Evolutionary conservation across 2,113 vertebrate species (phyloP).

Genomic region (Oceanodroma tethys): DNA sequence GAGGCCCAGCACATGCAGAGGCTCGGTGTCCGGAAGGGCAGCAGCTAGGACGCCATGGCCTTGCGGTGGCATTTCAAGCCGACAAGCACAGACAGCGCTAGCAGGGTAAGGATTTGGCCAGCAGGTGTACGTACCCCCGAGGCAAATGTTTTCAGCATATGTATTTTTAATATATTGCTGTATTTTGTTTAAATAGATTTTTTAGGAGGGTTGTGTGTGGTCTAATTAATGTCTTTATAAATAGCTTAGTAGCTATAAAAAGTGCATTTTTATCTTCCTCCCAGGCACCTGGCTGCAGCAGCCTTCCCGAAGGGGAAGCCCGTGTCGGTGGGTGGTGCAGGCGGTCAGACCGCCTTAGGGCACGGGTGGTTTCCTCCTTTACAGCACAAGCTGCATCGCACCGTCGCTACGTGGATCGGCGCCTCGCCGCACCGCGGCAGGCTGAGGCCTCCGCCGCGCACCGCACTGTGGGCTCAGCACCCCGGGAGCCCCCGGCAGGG

Average conservation of each 20-base stretch:
- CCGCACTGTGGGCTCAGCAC: fast-evolving
- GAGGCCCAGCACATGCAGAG: neutral
- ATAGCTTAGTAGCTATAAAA: neutral
- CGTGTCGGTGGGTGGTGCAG: fast-evolving
- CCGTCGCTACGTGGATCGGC: fast-evolving
- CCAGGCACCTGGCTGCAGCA: neutral
- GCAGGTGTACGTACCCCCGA: fast-evolving
- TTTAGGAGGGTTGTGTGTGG: neutral
- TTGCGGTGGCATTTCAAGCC: no score
- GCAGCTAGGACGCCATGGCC: neutral
- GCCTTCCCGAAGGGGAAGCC: neutral
- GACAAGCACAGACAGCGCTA: neutral
- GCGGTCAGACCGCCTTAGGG: neutral
- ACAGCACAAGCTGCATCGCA: no score
- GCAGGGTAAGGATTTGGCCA: neutral
- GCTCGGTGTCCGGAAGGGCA: neutral
- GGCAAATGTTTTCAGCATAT: neutral
- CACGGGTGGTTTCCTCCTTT: neutral
- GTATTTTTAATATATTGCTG: neutral
- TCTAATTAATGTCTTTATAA: neutral
- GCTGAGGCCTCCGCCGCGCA: neutral
- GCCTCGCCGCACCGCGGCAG: neutral
- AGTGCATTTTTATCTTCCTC: no score
- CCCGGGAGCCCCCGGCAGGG: neutral
- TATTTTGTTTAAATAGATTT: neutral